Evolutionary conservation across 2,113 vertebrate genomes (phyloP).

Genomic region (Onychostoma macrolepis): DNA sequence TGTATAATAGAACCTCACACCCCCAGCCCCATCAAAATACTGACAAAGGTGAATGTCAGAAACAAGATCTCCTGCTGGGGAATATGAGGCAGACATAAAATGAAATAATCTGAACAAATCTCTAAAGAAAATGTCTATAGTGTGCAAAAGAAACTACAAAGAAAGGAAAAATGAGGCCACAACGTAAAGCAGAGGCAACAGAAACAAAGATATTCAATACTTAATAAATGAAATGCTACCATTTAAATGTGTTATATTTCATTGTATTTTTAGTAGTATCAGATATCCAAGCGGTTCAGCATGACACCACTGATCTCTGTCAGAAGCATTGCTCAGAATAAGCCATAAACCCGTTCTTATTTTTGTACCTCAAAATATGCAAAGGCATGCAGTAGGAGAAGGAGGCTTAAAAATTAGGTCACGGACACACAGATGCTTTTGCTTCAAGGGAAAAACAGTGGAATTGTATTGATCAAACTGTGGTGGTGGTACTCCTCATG

Average conservation of each 20-base stretch:
- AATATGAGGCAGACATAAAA: not conserved
- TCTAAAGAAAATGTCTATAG: not conserved
- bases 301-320: not conserved
- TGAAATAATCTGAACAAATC: not conserved
- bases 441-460: not conserved
- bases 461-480: not conserved
- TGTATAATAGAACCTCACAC: not conserved
- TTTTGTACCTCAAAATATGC: slow-evolving; percentile 18
- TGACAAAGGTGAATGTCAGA: not conserved
- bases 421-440: slow-evolving; percentile 11
- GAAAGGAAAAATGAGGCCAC: not conserved
- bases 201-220: not conserved
- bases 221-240: not conserved
- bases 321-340: not conserved
- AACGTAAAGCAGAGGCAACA: not conserved
- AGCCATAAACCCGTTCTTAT: not conserved
- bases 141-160: not conserved
- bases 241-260: not conserved
- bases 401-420: slow-evolving; percentile 49
- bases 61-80: not conserved
- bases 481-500: not conserved
- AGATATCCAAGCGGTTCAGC: not conserved
- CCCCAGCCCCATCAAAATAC: not conserved
- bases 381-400: slow-evolving; percentile 10
- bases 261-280: not conserved